Percentiles rank a stretch among this genome's conserved stretches.
These are phyloP conservation scores for Phyllotreta cruciferae DNA, from an alignment of 2,888 invertebrate genomes.

Conservation along the genomic window DNA sequence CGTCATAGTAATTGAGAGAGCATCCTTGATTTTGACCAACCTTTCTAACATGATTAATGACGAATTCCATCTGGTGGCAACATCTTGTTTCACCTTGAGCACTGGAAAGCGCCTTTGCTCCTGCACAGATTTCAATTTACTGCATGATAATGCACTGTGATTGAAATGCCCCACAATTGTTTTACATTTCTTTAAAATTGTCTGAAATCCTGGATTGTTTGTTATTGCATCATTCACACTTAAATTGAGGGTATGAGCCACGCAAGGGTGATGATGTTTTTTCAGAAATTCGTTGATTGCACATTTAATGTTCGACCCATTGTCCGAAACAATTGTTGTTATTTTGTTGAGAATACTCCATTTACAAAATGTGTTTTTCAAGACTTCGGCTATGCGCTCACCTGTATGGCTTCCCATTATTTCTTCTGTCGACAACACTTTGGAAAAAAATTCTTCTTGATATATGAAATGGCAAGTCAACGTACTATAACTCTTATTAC, in stretches of 20 bases:
- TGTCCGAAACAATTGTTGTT: neutral
- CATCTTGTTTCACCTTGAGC: constrained; percentile 46
- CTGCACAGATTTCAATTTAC: constrained; percentile 35
- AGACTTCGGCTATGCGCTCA: too few relatives aligned
- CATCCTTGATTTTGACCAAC: constrained; percentile 29
- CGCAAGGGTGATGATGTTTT: constrained; percentile 23
- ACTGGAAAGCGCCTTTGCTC: constrained; percentile 38
- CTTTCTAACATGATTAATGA: constrained; percentile 32
- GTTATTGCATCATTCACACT: constrained; percentile 17
- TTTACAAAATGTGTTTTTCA: too few relatives aligned
- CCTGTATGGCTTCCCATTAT: constrained; percentile 7
- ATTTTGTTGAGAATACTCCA: neutral
- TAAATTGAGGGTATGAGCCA: constrained; percentile 32
- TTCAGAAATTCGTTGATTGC: constrained; percentile 14
- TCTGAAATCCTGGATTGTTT: constrained; percentile 11
- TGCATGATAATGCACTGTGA: constrained; percentile 29
- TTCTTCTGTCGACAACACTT: constrained; percentile 42
- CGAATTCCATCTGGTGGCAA: constrained; percentile 46
- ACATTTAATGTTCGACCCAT: neutral
- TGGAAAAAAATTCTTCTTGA: constrained; percentile 36
- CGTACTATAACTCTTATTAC: constrained; percentile 44
- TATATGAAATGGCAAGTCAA: constrained; percentile 46
- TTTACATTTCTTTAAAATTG: constrained; percentile 38
- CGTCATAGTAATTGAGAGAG: constrained; percentile 28
- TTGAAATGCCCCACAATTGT: constrained; percentile 39